Conservation (phyloP, 2,888 invertebrate genomes). For the Agonopterix arenella region DNA sequence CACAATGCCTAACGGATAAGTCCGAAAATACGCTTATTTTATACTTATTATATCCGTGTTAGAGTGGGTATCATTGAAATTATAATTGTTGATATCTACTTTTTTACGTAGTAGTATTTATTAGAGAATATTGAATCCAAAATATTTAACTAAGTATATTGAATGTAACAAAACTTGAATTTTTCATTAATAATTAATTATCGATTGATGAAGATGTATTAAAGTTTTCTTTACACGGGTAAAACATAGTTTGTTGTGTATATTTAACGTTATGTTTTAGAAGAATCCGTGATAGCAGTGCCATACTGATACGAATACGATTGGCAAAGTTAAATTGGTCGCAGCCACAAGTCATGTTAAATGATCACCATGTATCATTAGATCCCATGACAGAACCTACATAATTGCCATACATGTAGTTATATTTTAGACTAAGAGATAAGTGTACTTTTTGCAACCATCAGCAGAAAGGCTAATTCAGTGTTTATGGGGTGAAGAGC, state of each 20-base stretch:
- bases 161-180: too few relatives aligned
- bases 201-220: constrained; percentile 18
- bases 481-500: too few relatives aligned
- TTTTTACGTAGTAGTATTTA: constrained; percentile 58
- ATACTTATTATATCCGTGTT: constrained; percentile 67
- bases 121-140: constrained; percentile 35
- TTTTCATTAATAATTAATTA: constrained; percentile 33
- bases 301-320: constrained; percentile 42
- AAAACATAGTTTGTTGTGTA: constrained; percentile 25
- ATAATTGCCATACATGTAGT: not conserved
- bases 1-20: constrained; percentile 51
- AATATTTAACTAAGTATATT: constrained; percentile 17
- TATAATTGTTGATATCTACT: constrained; percentile 62
- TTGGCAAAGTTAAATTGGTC: constrained; percentile 30
- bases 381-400: constrained; percentile 2
- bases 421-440: too few relatives aligned
- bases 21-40: constrained; percentile 76
- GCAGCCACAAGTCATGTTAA: not conserved
- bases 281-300: constrained; percentile 59
- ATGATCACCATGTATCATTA: not conserved
- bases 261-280: constrained; percentile 32
- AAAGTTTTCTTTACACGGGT: constrained; percentile 38
- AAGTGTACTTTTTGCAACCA: too few relatives aligned
- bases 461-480: too few relatives aligned
- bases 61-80: constrained; percentile 56